phyloP scores from a whole-genome alignment of 30 jellyfish, hydroid and myxozoan genomes.

The Cassiopea andromeda region DNA sequence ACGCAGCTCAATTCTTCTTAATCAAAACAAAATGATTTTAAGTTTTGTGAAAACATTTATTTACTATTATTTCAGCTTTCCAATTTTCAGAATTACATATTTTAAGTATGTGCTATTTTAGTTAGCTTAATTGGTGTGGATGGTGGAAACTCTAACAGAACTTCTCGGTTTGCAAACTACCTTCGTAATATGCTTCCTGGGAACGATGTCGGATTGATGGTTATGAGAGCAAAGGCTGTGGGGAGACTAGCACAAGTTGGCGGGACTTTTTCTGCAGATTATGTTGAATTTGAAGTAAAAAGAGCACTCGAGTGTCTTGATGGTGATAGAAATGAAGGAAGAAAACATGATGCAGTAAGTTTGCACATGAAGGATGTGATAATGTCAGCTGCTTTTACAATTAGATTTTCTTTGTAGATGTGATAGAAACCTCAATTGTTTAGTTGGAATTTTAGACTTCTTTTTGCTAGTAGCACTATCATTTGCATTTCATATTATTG shows the following conservation, averaged over 20 bases:
- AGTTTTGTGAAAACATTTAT: too few species aligned
- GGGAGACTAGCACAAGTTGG: conserved; percentile 95
- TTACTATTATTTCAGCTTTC: too few species aligned
- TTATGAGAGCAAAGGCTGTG: conserved; percentile 91
- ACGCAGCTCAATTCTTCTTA: too few species aligned
- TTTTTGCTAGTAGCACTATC: too few species aligned
- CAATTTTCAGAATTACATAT: too few species aligned
- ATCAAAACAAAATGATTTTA: too few species aligned
- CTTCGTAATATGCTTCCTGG: conserved; percentile 92
- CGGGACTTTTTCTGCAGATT: conserved; percentile 93
- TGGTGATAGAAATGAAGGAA: conserved; percentile 89
- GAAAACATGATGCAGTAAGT: conserved; percentile 97
- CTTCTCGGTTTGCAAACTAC: conserved; percentile 92
- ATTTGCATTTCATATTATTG: too few species aligned
- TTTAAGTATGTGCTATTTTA: too few species aligned
- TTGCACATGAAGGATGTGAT: background rate
- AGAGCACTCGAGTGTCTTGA: conserved; percentile 87
- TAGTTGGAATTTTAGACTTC: too few species aligned
- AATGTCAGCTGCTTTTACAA: background rate
- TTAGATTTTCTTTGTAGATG: background rate
- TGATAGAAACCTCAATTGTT: background rate
- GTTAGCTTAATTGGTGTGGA: conserved; percentile 93
- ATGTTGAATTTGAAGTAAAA: conserved; percentile 94
- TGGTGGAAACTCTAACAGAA: conserved; percentile 95
- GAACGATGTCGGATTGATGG: conserved; percentile 91